These are phyloP conservation scores for Poecilia velifera DNA, from an alignment of 2,797 vertebrate genomes.

Conservation along the genomic window DNA sequence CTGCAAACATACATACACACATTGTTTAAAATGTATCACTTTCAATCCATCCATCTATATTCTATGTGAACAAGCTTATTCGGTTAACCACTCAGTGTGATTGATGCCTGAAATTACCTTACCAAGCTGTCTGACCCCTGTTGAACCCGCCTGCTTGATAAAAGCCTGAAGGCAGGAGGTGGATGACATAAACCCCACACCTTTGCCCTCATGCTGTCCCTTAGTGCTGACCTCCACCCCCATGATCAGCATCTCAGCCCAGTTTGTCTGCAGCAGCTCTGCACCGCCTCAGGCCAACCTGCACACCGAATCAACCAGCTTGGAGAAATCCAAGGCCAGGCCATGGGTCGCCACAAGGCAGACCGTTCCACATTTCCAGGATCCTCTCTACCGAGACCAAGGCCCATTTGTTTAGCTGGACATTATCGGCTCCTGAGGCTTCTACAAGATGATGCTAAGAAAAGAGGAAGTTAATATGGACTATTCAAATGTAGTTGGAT, in stretches of 20 bases:
- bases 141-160: slow-evolving; percentile 36
- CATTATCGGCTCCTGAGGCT: slow-evolving; percentile 24
- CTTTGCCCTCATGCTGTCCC: slow-evolving; percentile 49
- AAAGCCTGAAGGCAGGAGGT: slow-evolving; percentile 86
- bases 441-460: slow-evolving; percentile 8
- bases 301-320: slow-evolving; percentile 85
- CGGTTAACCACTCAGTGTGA: slow-evolving; percentile 9
- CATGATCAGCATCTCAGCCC: slow-evolving; percentile 85
- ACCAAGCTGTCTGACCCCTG: slow-evolving; percentile 31
- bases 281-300: slow-evolving; percentile 81
- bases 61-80: slow-evolving; percentile 21
- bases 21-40: not conserved
- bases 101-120: slow-evolving; percentile 19
- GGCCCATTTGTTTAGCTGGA: slow-evolving; percentile 31
- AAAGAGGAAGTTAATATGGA: slow-evolving; percentile 4
- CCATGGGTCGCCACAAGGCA: slow-evolving; percentile 83
- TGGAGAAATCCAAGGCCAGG: slow-evolving; percentile 85
- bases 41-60: not conserved
- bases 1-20: not conserved
- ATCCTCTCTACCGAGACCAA: slow-evolving; percentile 35
- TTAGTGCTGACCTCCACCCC: slow-evolving; percentile 82
- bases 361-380: slow-evolving; percentile 71
- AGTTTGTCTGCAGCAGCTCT: slow-evolving; percentile 74
- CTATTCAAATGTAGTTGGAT: not conserved
- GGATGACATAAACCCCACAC: slow-evolving; percentile 68